A percentile compares a stretch with the other conserved stretches of the same genome.
These are phyloP conservation scores for Meliscaeva auricollis DNA, from an alignment of 2,888 invertebrate genomes.

Conservation along the genomic window DNA sequence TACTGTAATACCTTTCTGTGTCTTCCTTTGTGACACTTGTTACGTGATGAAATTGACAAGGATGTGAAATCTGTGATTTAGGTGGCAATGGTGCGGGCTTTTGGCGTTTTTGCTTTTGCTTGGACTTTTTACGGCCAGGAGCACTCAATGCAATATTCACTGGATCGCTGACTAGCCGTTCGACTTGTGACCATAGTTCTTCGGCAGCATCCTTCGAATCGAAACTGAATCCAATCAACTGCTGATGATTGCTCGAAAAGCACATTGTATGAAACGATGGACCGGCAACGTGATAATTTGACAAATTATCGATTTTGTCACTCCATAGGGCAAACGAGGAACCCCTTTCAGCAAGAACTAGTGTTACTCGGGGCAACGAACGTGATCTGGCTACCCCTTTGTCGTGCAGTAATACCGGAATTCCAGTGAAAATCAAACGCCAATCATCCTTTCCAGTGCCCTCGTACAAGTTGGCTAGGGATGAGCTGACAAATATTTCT, in stretches of 20 bases:
- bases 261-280: conserved; percentile 93
- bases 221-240: conserved; percentile 91
- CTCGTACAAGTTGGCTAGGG: conserved; percentile 90
- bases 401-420: conserved; percentile 91
- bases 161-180: conserved; percentile 89
- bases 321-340: conserved; percentile 93
- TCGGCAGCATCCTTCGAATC: conserved; percentile 90
- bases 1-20: conserved; percentile 87
- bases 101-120: conserved; percentile 85
- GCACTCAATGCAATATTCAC: conserved; percentile 91
- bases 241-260: conserved; percentile 90
- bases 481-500: conserved; percentile 90
- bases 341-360: conserved; percentile 90
- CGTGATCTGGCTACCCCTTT: conserved; percentile 90
- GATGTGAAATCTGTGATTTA: conserved; percentile 92
- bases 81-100: conserved; percentile 88
- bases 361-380: conserved; percentile 88
- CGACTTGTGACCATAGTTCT: conserved; percentile 89
- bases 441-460: conserved; percentile 87
- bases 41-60: conserved; percentile 93
- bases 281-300: conserved; percentile 89
- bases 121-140: conserved; percentile 86
- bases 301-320: conserved; percentile 91
- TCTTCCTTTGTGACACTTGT: conserved; percentile 90
- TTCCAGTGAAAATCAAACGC: conserved; percentile 91